Base-by-base conservation (phyloP, 1,140 invertebrate species). In the Aradophagus sp. region DNA sequence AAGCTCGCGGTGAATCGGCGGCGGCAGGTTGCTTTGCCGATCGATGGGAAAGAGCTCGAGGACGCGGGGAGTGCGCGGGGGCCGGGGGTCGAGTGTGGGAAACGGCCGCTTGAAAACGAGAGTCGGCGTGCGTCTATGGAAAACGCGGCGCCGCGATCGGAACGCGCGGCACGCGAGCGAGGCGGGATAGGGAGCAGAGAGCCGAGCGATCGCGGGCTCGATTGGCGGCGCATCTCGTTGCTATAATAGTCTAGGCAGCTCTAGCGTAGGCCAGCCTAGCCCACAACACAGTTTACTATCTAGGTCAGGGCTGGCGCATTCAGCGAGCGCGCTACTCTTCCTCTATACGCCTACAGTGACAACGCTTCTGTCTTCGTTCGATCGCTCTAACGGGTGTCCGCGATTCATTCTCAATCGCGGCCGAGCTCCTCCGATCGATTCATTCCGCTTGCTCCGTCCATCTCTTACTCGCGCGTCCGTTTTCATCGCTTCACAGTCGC, bases 291-390 rank as follows among this genome's bases (percentile, higher is more conserved):
- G 66, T 82, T 81, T 83, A 84, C 82, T 84, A 86, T 85, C 82
- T 86, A 84, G 84, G 84, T 86, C 84, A 86, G 81, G 84, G 82
- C 83, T 86, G 81, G 68, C 80, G 84, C 84, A 85, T 83, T 84
- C 81, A 84, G 74, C 77, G 79, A 82, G 78, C 78, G 70, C 75
- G 71, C 79, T 77, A 79, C 78, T 83, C 81, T 84, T 84, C 82
- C 82, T 84, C 79, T 79, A 81, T 80, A 75, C 76, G 76, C 71
- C 75, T 73, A 68, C 74, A 70, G 65, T 73, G 73, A 59, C 61
- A 17, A 52, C 50, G 35, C 38, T 42, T 47, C 44, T 69, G 52
- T 58, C 56, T 67, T 59, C 29, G 63, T 65, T n/a, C 44, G 48
- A 66, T 62, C 58, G 41, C 36, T 75, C 74, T 75, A 79, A 73